These are phyloP conservation scores for Gastrophryne carolinensis DNA, from an alignment of 2,797 vertebrate genomes.

Conservation along the genomic window DNA sequence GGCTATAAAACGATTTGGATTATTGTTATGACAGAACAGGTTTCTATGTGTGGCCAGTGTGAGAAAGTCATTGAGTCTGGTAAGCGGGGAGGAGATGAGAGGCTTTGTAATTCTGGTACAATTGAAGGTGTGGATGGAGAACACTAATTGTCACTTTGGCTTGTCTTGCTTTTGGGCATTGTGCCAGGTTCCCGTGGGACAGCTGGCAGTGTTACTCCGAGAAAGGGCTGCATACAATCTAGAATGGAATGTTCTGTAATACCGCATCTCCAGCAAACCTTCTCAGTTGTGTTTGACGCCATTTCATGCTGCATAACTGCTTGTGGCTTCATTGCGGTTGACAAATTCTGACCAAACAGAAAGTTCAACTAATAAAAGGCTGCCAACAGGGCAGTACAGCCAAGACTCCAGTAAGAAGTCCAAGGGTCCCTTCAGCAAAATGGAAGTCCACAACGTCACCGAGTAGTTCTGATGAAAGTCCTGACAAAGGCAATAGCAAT, in stretches of 20 bases:
- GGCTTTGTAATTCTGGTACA: not conserved
- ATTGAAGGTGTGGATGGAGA: slow-evolving; percentile 18
- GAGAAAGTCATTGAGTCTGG: not conserved
- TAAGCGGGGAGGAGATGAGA: not conserved
- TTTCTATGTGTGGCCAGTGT: not conserved
- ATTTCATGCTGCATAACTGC: too few species aligned
- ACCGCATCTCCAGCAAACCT: too few species aligned
- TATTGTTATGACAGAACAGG: not conserved
- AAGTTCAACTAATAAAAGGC: too few species aligned
- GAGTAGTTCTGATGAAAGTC: too few species aligned
- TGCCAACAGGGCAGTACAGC: too few species aligned
- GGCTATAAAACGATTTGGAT: not conserved
- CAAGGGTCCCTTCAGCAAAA: too few species aligned
- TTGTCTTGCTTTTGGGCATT: not conserved
- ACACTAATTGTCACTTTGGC: slow-evolving; percentile 19
- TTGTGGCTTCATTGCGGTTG: too few species aligned
- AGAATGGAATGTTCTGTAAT: not conserved
- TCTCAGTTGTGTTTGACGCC: too few species aligned
- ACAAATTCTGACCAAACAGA: too few species aligned
- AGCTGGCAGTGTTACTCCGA: not conserved
- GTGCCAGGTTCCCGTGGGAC: slow-evolving; percentile 26
- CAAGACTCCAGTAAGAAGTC: too few species aligned
- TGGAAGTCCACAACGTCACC: too few species aligned
- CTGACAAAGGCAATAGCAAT: too few species aligned
- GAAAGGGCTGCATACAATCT: not conserved